phyloP scores from a whole-genome alignment of 2,113 vertebrate genomes.

The Coreoperca whiteheadi region DNA sequence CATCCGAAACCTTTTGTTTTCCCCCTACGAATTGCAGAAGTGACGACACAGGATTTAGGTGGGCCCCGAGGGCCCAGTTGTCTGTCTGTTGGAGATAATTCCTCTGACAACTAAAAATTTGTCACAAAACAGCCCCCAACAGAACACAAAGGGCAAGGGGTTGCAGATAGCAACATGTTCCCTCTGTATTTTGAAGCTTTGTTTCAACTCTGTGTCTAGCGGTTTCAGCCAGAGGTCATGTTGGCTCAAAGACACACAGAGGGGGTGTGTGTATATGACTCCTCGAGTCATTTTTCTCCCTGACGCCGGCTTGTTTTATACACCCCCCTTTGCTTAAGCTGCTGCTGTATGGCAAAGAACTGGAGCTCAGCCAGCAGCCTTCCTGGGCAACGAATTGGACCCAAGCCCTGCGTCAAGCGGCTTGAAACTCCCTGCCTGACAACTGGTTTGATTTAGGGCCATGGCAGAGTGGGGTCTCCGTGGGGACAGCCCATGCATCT shows the following conservation, averaged over 20 bases:
- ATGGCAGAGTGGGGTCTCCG: not conserved
- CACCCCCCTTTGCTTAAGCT: not conserved
- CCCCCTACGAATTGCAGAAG: not conserved
- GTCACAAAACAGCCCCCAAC: not conserved
- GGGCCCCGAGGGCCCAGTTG: slow-evolving; percentile 10
- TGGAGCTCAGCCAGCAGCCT: slow-evolving; percentile 35
- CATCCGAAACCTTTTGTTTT: slow-evolving; percentile 29
- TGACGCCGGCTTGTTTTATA: slow-evolving; percentile 28
- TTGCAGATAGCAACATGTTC: not conserved
- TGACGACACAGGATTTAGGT: slow-evolving; percentile 17
- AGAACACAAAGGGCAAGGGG: not conserved
- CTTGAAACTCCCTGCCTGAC: not conserved
- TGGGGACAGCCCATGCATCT: not conserved
- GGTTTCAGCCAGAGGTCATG: slow-evolving; percentile 27
- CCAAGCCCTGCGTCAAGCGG: not conserved
- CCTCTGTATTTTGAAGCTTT: not conserved
- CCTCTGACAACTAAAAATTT: slow-evolving; percentile 12
- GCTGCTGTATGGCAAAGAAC: slow-evolving; percentile 16
- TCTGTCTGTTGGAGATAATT: slow-evolving; percentile 43
- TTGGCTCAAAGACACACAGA: not conserved
- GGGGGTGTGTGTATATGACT: slow-evolving; percentile 7
- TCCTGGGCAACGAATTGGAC: not conserved
- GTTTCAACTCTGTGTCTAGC: not conserved
- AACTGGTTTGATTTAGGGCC: slow-evolving; percentile 9
- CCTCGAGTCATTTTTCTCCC: slow-evolving; percentile 21